A percentile compares a stretch with the other conserved stretches of the same genome.
Conservation (phyloP, 2,888 invertebrate genomes). For the Cephalotes varians region DNA sequence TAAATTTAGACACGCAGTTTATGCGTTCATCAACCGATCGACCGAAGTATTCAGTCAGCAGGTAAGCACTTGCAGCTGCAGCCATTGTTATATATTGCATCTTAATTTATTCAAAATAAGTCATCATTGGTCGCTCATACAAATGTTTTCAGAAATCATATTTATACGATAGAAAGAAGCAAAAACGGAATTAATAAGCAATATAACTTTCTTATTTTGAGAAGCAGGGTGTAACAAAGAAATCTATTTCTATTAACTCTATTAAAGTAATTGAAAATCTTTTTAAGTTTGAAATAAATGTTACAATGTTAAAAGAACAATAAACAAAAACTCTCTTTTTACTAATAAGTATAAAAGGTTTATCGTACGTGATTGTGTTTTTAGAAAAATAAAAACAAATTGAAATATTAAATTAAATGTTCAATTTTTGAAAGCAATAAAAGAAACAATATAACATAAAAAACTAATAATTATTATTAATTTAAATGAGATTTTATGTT, state of each 20-base stretch:
- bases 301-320: neutral
- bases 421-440: neutral
- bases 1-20: slow-evolving; percentile 43
- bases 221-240: neutral
- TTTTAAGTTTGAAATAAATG: slow-evolving; percentile 2
- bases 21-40: slow-evolving; percentile 18
- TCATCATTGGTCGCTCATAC: neutral
- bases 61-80: neutral
- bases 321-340: neutral
- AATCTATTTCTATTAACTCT: neutral
- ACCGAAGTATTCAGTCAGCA: neutral
- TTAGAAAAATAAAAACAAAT: neutral
- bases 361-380: neutral
- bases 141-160: neutral
- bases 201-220: neutral
- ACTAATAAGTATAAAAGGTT: neutral
- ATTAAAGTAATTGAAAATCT: neutral
- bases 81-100: slow-evolving; percentile 37
- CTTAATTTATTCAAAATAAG: slow-evolving; percentile 30
- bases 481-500: neutral
- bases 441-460: neutral
- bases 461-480: neutral
- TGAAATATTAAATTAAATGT: neutral
- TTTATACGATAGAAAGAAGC: neutral
- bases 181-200: neutral